phyloP scores from a whole-genome alignment of 2,888 invertebrate genomes.

The Bedellia somnulentella region DNA sequence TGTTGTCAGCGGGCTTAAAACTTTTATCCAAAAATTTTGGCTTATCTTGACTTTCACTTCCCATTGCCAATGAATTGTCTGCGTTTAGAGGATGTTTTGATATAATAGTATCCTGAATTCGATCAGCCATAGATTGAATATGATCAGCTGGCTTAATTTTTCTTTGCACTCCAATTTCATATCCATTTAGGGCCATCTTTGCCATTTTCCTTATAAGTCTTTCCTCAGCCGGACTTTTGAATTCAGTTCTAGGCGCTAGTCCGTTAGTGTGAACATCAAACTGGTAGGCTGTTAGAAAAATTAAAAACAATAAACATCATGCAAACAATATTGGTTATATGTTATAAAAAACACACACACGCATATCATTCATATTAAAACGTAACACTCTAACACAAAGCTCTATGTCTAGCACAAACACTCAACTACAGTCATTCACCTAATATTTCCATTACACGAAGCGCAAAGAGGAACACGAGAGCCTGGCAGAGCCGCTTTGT shows the following conservation, averaged over 20 bases:
- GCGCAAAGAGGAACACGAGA: conserved; percentile 85
- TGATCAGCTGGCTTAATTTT: conserved; percentile 56
- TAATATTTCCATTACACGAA: conserved; percentile 89
- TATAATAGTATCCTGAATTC: conserved; percentile 56
- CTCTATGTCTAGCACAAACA: conserved; percentile 12
- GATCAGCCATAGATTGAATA: conserved; percentile 54
- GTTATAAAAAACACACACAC: not conserved
- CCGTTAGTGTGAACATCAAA: too few relatives aligned
- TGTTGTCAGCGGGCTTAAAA: conserved; percentile 32
- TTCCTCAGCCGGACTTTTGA: conserved; percentile 53
- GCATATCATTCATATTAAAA: not conserved
- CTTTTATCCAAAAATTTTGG: conserved; percentile 26
- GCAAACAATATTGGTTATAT: conserved; percentile 1
- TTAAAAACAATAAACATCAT: too few relatives aligned
- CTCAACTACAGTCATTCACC: conserved; percentile 63
- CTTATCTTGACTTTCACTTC: conserved; percentile 31
- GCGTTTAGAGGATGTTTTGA: conserved; percentile 51
- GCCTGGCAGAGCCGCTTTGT: conserved; percentile 78
- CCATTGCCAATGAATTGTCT: conserved; percentile 28
- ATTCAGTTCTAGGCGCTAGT: conserved; percentile 40
- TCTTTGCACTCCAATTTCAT: conserved; percentile 55
- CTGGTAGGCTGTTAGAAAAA: conserved; percentile 49
- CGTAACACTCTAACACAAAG: conserved; percentile 15
- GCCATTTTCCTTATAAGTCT: conserved; percentile 53
- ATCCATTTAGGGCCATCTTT: conserved; percentile 55